Evolutionary conservation across 1,140 invertebrate genomes (phyloP).

Genomic region (Ceratoteleas bidentatus): DNA sequence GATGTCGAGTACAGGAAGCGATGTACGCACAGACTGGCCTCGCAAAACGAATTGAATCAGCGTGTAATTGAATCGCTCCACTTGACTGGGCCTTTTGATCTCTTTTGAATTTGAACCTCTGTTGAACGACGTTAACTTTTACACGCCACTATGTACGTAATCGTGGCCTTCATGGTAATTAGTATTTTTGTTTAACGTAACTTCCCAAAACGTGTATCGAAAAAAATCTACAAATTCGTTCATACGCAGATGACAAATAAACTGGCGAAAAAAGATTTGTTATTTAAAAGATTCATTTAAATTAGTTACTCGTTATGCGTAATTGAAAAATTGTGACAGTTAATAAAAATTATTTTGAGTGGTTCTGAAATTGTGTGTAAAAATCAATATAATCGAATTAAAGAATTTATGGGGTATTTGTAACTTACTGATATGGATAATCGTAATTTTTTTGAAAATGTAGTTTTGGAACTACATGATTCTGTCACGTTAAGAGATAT

Average conservation of each 20-base stretch:
- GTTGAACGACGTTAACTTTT: constrained; percentile 67
- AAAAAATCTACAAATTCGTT: neutral
- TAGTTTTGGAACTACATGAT: too few species aligned
- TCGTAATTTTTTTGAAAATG: too few species aligned
- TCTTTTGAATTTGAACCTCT: constrained; percentile 71
- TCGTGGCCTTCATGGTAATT: constrained; percentile 56
- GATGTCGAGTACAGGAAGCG: constrained; percentile 62
- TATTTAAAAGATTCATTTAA: too few species aligned
- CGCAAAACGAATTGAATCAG: constrained; percentile 72
- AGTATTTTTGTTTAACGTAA: constrained; percentile 44
- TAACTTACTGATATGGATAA: too few species aligned
- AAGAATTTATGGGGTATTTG: too few species aligned
- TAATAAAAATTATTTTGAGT: too few species aligned
- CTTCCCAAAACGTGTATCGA: constrained; percentile 10
- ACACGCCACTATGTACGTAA: constrained; percentile 55
- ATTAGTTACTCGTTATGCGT: too few species aligned
- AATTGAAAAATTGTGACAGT: too few species aligned
- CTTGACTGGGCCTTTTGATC: constrained; percentile 75
- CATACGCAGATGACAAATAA: neutral
- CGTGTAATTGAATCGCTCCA: constrained; percentile 76
- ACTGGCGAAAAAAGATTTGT: neutral
- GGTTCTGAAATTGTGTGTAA: too few species aligned
- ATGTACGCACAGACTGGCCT: constrained; percentile 68
- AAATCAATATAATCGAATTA: too few species aligned
- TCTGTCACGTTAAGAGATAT: too few species aligned